Base-by-base conservation (phyloP, 2,888 invertebrate species). In the Apotomis betuletana region DNA sequence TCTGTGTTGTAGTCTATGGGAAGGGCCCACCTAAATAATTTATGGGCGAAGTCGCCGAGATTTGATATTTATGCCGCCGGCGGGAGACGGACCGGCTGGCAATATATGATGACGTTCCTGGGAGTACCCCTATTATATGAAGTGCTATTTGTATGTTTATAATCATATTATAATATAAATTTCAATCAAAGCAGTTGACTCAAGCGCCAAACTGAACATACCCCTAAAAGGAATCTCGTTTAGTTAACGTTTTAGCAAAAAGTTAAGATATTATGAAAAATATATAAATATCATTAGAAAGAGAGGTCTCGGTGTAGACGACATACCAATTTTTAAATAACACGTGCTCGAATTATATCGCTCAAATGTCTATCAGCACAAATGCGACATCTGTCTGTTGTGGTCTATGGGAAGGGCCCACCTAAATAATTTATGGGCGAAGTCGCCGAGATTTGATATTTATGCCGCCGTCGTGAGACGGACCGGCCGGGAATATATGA, bases 401-500 rank as follows among this genome's bases (percentile, higher is more conserved):
- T 62, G 13, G 5, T 57, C 67, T 67, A 12, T 3, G 65, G 6
- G 6, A 44, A 62, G 71, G 71, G 71, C 41, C 41, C 57, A 55
- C 15, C 55, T 67, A 62, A 71, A 71, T 67, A 71, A 71, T 71
- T 61, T 61, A 71, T 67, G 51, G 55, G 51, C 65, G 60, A 60
- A 61, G 61, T 71, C 71, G 67, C 71, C 67, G 71, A 67, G 71
- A 71, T 71, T 71, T 71, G 71, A 62, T 71, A 71, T 71, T 71
- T 62, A 71, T 62, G 67, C 67, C 15, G 44, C 41, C 41, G 61
- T 57, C 71, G 71, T 67, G 71, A 67, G 70, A 52, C n/a, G 46
- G 51, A 27, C 27, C 55, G 55, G 57, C 51, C 12, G 12, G n/a
- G 61, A 67, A 71, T 71, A 71, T 61, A 67, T 71, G 61, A 71